Conservation (phyloP, 1,140 invertebrate genomes). For the Lepidurus apus region DNA sequence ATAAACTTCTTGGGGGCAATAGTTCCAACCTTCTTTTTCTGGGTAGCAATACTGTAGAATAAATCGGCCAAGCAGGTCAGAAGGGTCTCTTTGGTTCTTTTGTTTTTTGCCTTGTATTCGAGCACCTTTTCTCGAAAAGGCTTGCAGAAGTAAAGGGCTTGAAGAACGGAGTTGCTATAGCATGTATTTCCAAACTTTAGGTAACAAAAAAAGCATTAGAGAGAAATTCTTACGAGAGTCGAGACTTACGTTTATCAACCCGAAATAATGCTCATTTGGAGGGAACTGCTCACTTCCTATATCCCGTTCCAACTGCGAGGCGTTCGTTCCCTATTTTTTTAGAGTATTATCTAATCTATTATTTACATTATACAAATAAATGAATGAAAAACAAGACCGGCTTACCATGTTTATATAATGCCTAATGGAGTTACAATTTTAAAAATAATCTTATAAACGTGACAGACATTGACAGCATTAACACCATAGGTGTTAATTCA, state of each 20-base stretch:
- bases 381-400: too few species aligned
- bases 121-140: slow-evolving; percentile 97
- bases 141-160: slow-evolving; percentile 98
- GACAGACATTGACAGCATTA: too few species aligned
- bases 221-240: slow-evolving; percentile 23
- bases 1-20: slow-evolving; percentile 99
- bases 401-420: too few species aligned
- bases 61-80: slow-evolving; percentile 96
- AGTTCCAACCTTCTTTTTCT: slow-evolving; percentile 99
- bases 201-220: slow-evolving; percentile 37
- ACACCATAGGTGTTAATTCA: too few species aligned
- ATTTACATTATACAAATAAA: too few species aligned
- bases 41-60: slow-evolving; percentile 97
- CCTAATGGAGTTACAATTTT: too few species aligned
- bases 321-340: slow-evolving; percentile 78
- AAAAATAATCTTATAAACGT: too few species aligned
- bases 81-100: slow-evolving; percentile 94
- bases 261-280: slow-evolving; percentile 97
- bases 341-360: too few species aligned
- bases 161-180: slow-evolving; percentile 98
- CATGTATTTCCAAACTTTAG: slow-evolving; percentile 99
- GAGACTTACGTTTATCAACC: slow-evolving; percentile 88
- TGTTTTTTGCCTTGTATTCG: slow-evolving; percentile 97
- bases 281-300: slow-evolving; percentile 96
- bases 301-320: slow-evolving; percentile 95